phyloP scores from a whole-genome alignment of 2,113 vertebrate species.

The Neodon shergylaensis region DNA sequence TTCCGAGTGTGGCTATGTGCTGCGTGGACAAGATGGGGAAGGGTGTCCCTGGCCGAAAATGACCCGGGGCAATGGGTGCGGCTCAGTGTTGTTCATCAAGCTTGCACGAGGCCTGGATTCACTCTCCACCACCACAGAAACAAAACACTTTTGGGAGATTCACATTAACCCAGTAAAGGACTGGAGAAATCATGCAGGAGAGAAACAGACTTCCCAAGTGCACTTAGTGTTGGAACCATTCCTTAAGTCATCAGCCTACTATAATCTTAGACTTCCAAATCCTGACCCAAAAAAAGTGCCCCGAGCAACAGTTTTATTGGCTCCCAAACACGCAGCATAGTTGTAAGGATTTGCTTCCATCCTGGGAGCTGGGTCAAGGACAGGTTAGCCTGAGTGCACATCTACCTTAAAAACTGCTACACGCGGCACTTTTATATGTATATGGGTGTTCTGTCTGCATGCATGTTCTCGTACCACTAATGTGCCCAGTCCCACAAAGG shows the following conservation, averaged over 20 bases:
- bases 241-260: neutral
- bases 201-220: conserved; percentile 29
- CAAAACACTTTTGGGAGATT: neutral
- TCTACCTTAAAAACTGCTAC: neutral
- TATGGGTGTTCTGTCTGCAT: neutral
- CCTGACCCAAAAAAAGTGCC: neutral
- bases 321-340: neutral
- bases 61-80: neutral
- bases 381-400: neutral
- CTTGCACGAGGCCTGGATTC: too few species aligned
- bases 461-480: neutral
- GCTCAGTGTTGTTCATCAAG: neutral
- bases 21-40: neutral
- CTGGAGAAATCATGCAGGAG: neutral
- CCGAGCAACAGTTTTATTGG: neutral
- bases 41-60: neutral
- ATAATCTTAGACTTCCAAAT: conserved; percentile 43
- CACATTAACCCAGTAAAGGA: neutral
- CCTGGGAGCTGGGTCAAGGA: neutral
- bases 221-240: neutral
- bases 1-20: neutral
- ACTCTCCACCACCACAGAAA: neutral
- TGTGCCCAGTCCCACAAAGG: neutral
- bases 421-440: neutral
- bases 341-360: neutral